Evolutionary conservation across 1,140 invertebrate species (phyloP).

Genomic region (Colletes latitarsis): DNA sequence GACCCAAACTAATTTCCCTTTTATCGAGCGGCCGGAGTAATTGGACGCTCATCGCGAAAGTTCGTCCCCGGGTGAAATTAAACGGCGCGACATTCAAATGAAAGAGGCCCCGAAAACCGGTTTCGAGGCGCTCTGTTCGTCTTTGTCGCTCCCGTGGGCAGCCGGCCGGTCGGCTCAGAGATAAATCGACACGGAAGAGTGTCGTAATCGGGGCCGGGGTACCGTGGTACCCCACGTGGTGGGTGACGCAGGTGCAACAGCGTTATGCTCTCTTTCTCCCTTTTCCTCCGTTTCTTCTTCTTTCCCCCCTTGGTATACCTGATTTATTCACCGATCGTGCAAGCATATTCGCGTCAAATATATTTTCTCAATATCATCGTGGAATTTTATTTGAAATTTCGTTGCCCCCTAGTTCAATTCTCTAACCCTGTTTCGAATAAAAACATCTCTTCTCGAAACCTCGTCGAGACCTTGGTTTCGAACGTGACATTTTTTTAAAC

Average conservation of each 20-base stretch:
- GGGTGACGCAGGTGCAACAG: conserved; percentile 59
- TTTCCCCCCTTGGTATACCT: background rate
- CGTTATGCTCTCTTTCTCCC: conserved; percentile 29
- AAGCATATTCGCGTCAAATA: background rate
- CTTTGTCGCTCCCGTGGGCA: conserved; percentile 30
- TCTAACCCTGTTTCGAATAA: too few species aligned
- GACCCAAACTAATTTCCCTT: conserved; percentile 64
- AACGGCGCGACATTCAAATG: conserved; percentile 63
- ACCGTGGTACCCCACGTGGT: conserved; percentile 59
- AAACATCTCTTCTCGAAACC: too few species aligned
- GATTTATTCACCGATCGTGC: background rate
- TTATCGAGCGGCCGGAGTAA: conserved; percentile 56
- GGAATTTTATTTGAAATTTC: too few species aligned
- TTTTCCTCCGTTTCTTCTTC: background rate
- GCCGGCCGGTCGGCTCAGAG: conserved; percentile 48
- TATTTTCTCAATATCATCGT: too few species aligned
- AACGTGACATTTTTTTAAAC: too few species aligned
- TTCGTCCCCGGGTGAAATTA: conserved; percentile 65
- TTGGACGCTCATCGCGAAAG: conserved; percentile 62
- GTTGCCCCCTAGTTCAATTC: too few species aligned
- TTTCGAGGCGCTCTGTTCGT: conserved; percentile 32
- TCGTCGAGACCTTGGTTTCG: too few species aligned
- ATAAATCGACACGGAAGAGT: conserved; percentile 69
- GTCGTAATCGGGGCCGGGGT: conserved; percentile 64
- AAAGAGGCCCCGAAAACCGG: conserved; percentile 63